These are phyloP conservation scores for Caenorhabditis panamensis DNA, from an alignment of 2,888 invertebrate genomes.

Conservation along the genomic window DNA sequence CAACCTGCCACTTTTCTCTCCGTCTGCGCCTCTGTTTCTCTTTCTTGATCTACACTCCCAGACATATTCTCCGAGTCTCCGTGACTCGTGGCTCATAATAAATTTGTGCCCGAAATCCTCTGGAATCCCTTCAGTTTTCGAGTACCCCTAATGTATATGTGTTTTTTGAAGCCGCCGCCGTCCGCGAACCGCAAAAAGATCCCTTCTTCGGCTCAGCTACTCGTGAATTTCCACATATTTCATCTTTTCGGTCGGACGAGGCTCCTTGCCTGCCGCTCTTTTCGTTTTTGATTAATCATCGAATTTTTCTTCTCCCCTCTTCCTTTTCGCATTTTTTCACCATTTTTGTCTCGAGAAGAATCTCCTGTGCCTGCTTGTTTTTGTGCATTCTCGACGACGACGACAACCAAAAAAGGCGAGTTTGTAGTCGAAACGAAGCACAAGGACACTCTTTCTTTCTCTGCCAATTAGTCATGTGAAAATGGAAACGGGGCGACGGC, in stretches of 20 bases:
- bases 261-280: conserved; percentile 5
- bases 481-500: conserved; percentile 20
- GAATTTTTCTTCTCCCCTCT: conserved; percentile 31
- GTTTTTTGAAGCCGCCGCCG: conserved; percentile 1
- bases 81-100: conserved; percentile 21
- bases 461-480: conserved; percentile 16
- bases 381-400: conserved; percentile 4
- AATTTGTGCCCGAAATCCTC: conserved; percentile 14
- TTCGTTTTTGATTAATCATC: conserved; percentile 57
- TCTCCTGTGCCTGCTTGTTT: conserved; percentile 1
- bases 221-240: conserved; percentile 34
- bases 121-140: conserved; percentile 30
- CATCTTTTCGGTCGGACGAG: conserved; percentile 44
- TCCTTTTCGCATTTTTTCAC: conserved; percentile 14
- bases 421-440: not conserved
- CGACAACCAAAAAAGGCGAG: conserved; percentile 7
- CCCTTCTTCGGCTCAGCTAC: conserved; percentile 4
- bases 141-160: conserved; percentile 45
- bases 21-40: conserved; percentile 4
- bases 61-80: not conserved
- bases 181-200: conserved; percentile 29
- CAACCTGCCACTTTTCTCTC: not conserved
- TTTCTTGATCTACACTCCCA: conserved; percentile 3
- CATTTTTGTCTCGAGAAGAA: too few species aligned
- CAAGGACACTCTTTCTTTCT: not conserved